Evolutionary conservation across 2,888 invertebrate genomes (phyloP), one percentile per base, ranked within the genome.

Genomic region (Cephus rjabovi): DNA sequence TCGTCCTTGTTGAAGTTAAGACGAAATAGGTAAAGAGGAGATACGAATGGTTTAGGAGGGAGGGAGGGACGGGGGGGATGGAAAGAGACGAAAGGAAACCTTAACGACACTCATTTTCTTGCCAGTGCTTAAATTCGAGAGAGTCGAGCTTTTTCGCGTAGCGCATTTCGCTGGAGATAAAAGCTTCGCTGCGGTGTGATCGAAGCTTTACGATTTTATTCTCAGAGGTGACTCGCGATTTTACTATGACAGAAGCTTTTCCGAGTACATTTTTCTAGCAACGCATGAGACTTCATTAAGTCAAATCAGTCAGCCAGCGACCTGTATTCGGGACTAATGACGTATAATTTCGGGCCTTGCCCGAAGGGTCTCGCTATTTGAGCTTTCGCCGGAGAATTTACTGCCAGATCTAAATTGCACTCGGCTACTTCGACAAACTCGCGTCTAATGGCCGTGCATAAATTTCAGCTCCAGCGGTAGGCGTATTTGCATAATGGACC

Each of bases 401-500:
- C 56, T 23, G 56, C 35, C 33, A 35, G 34, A 12, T 74, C 74
- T 34, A 37, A 74, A 74, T 74, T 74, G 35, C 34, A 31, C 6
- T 34, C 12, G 33, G 74, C 35, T 15, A 74, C 74, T 37, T 37
- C 37, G 74, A 74, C 74, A 35, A 35, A 74, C 12, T 74, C 34
- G 35, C 35, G 23, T 33, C 30, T 35, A 74, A 37, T 74, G 74
- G n/a, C 35, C 34, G 74, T 34, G 37, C 35, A 37, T 74, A 74
- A 74, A 74, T 74, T 71, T 71, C 23, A 4, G 1, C 31, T 34
- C 15, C 12, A 6, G 33, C 9, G 71, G 71, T 75, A 74, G 78
- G 78, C 77, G 12, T 68, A 83, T 85, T 84, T 83, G 82, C 84
- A 85, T 84, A 83, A 85, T 83, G 81, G 84, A 79, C 80, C 79